Evolutionary conservation across 2,888 invertebrate genomes (phyloP).

Genomic region (Cheilosia variabilis): DNA sequence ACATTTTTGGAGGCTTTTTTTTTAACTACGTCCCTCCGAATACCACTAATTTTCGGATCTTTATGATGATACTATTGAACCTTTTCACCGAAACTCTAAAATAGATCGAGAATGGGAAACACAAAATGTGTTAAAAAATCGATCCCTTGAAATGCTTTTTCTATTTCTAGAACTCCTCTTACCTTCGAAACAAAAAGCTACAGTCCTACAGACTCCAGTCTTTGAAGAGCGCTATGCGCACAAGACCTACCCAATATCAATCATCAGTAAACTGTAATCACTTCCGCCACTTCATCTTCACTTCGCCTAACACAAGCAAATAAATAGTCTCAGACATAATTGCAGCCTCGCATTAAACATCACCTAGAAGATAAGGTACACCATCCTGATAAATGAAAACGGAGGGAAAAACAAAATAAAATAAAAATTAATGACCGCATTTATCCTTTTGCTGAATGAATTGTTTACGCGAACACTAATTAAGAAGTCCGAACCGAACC

Average conservation of each 20-base stretch:
- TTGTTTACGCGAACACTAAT: slow-evolving; percentile 55
- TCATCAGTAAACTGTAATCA: slow-evolving; percentile 1
- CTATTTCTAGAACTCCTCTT: too few relatives aligned
- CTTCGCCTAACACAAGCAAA: slow-evolving; percentile 27
- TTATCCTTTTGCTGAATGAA: background rate
- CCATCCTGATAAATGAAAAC: background rate
- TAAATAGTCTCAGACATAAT: slow-evolving; percentile 19
- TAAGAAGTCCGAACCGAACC: slow-evolving; percentile 36
- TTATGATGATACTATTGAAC: too few relatives aligned
- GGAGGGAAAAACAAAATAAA: background rate
- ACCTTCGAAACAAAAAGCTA: too few relatives aligned
- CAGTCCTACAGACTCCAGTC: too few relatives aligned
- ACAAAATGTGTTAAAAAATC: too few relatives aligned
- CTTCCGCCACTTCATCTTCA: slow-evolving; percentile 9
- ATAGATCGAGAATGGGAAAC: too few relatives aligned
- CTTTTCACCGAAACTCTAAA: too few relatives aligned
- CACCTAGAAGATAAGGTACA: slow-evolving; percentile 6
- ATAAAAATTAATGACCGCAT: slow-evolving; percentile 51
- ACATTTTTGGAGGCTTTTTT: too few relatives aligned
- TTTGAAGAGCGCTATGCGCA: too few relatives aligned
- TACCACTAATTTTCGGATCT: too few relatives aligned
- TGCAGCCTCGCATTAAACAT: background rate
- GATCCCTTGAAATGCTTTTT: too few relatives aligned
- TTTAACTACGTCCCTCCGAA: too few relatives aligned
- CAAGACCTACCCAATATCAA: slow-evolving; percentile 12